Percentiles rank a stretch among this genome's conserved stretches.
These are phyloP conservation scores for Deroplatys truncata DNA, from an alignment of 2,888 invertebrate species.

Conservation along the genomic window DNA sequence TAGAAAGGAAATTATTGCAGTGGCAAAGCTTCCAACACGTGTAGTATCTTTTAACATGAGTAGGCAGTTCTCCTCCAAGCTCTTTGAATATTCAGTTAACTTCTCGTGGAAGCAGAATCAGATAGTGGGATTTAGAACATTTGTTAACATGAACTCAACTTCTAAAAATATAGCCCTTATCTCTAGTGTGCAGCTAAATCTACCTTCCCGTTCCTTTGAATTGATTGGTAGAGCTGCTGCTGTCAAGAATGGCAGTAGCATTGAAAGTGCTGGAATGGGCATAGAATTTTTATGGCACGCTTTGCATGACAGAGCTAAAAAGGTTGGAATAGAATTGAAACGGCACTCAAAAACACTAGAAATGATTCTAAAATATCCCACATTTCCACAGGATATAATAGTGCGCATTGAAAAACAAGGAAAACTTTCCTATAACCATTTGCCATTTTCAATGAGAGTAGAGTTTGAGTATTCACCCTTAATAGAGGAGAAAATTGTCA, in stretches of 20 bases:
- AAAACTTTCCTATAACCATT: conserved; percentile 17
- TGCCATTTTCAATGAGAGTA: conserved; percentile 24
- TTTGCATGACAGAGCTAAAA: conserved; percentile 32
- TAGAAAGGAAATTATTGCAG: conserved; percentile 26
- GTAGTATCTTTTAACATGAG: conserved; percentile 29
- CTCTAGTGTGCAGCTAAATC: conserved; percentile 31
- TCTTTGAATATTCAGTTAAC: conserved; percentile 31
- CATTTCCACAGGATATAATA: conserved; percentile 32
- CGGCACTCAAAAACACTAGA: conserved; percentile 29
- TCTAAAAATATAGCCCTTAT: not conserved
- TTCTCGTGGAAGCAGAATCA: conserved; percentile 35
- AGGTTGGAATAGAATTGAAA: conserved; percentile 31
- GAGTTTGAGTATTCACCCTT: conserved; percentile 32
- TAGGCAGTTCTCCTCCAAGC: conserved; percentile 25
- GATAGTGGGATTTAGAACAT: conserved; percentile 33
- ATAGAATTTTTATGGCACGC: conserved; percentile 38
- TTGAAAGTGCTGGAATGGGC: conserved; percentile 18
- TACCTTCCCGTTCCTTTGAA: conserved; percentile 36
- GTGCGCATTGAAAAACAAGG: conserved; percentile 31
- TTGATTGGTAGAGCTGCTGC: not conserved
- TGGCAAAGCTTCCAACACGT: conserved; percentile 30
- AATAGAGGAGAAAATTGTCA: conserved; percentile 28
- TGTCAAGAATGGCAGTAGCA: not conserved
- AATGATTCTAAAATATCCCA: conserved; percentile 33
- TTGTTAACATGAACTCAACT: conserved; percentile 9